These are phyloP conservation scores for Panulirus ornatus DNA, from an alignment of 1,140 invertebrate genomes.

Conservation along the genomic window DNA sequence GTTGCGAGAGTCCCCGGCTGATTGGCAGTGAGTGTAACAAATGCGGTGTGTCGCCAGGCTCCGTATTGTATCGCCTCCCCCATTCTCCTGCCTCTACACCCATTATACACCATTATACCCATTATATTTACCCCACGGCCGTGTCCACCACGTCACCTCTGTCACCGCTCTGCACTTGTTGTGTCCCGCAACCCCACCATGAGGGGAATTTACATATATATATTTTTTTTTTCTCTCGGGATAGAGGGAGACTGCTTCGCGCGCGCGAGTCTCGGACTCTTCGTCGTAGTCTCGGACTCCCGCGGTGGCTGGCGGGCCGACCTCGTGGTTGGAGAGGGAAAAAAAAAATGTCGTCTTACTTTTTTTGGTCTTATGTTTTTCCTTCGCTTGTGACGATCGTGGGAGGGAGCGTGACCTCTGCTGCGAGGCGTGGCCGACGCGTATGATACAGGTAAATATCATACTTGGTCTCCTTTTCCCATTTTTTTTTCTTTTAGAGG, in stretches of 20 bases:
- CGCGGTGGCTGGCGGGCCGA: not conserved
- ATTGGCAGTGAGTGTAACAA: conserved; percentile 64
- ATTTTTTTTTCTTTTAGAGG: too few species aligned
- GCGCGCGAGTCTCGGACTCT: not conserved
- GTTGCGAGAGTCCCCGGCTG: not conserved
- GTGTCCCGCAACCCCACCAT: not conserved
- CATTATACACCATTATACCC: conserved; percentile 63
- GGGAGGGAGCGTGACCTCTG: too few species aligned
- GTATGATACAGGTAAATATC: too few species aligned
- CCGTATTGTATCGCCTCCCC: conserved; percentile 33
- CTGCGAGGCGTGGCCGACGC: too few species aligned
- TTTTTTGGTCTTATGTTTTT: too few species aligned
- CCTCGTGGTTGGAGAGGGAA: not conserved
- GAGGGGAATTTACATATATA: not conserved
- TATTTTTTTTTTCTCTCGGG: not conserved
- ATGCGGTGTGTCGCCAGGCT: conserved; percentile 29
- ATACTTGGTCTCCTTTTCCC: too few species aligned
- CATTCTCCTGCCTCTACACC: conserved; percentile 34
- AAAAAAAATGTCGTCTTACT: too few species aligned
- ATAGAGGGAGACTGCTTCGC: too few species aligned
- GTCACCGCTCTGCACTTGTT: conserved; percentile 26
- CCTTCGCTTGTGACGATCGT: too few species aligned
- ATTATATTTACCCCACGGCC: conserved; percentile 57
- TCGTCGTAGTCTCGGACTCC: not conserved
- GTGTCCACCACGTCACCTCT: conserved; percentile 31